Conservation (phyloP, 2,888 invertebrate genomes). For the Eupithecia tripunctaria region DNA sequence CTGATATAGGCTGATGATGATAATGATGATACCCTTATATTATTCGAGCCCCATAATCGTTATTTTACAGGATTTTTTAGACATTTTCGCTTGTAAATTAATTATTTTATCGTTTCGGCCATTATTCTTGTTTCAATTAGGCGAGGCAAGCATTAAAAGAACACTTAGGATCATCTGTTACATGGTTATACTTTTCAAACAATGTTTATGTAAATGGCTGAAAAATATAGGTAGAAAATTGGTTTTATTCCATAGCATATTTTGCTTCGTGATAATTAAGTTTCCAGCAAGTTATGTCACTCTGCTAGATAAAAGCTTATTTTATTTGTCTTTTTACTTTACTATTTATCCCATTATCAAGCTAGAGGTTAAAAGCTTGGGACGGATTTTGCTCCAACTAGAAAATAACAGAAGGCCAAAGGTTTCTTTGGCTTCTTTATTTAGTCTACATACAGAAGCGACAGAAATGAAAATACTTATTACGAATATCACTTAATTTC, state of each 20-base stretch:
- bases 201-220: conserved; percentile 2
- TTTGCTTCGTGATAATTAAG: neutral
- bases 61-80: neutral
- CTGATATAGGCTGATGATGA: too few relatives aligned
- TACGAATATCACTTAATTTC: too few relatives aligned
- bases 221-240: neutral
- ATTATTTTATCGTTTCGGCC: conserved; percentile 7
- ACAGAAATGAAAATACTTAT: too few relatives aligned
- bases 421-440: too few relatives aligned
- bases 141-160: conserved; percentile 1
- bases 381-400: too few relatives aligned
- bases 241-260: neutral
- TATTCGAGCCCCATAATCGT: neutral
- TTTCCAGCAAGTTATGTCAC: neutral
- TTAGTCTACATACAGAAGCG: too few relatives aligned
- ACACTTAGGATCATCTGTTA: conserved; percentile 1
- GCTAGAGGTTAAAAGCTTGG: too few relatives aligned
- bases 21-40: too few relatives aligned
- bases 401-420: too few relatives aligned
- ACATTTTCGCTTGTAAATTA: neutral
- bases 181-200: neutral
- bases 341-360: too few relatives aligned
- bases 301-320: neutral
- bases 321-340: too few relatives aligned
- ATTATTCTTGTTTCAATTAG: conserved; percentile 5